Conservation (phyloP, 2,888 invertebrate species). For the Tromatobia lineatoria region DNA sequence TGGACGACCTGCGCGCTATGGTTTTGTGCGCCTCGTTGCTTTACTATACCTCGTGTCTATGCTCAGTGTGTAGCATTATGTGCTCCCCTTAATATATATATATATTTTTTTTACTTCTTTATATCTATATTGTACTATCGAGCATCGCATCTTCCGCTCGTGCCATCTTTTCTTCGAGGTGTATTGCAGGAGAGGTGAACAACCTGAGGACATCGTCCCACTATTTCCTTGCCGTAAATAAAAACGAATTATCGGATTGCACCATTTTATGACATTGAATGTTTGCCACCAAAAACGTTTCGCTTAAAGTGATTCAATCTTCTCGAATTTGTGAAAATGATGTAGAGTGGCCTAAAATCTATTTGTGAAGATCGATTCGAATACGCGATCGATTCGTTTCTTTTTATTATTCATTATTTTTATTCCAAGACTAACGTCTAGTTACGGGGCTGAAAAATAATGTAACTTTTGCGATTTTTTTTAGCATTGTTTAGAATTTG, state of each 20-base stretch:
- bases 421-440: too few relatives aligned
- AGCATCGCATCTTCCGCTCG: slow-evolving; percentile 26
- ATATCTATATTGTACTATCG: slow-evolving; percentile 22
- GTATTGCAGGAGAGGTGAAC: slow-evolving; percentile 6
- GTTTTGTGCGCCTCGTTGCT: slow-evolving; percentile 6
- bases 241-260: slow-evolving; percentile 4
- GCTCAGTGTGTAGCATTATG: slow-evolving; percentile 9
- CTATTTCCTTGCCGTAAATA: slow-evolving; percentile 2
- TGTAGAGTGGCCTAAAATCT: neutral
- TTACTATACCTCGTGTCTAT: neutral
- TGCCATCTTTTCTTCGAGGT: neutral
- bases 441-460: too few relatives aligned
- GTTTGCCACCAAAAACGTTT: neutral
- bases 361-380: neutral
- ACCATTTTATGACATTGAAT: slow-evolving; percentile 22
- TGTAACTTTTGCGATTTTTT: too few relatives aligned
- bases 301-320: neutral
- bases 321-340: neutral
- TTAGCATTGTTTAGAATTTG: too few relatives aligned
- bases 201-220: slow-evolving; percentile 24
- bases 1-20: slow-evolving; percentile 8
- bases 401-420: too few relatives aligned
- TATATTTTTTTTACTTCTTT: slow-evolving; percentile 11
- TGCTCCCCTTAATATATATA: slow-evolving; percentile 17
- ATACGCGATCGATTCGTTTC: too few relatives aligned